Evolutionary conservation across 2,113 vertebrate species (phyloP).

Genomic region (Phycodurus eques): DNA sequence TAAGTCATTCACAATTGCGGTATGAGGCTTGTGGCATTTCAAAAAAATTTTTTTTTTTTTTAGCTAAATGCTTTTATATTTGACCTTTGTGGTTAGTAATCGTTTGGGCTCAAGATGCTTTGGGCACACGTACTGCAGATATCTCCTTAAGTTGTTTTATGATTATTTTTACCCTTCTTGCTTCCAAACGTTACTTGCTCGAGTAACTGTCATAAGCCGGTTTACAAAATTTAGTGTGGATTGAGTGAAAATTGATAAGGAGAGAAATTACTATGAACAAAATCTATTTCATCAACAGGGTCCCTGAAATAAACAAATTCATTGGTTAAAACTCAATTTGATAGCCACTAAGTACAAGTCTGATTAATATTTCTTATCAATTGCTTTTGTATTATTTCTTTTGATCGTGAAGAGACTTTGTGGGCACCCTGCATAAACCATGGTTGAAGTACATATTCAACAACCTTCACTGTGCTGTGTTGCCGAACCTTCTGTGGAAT

Average conservation of each 20-base stretch:
- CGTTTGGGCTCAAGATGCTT: not conserved
- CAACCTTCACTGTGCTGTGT: constrained; percentile 14
- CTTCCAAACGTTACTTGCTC: too few relatives aligned
- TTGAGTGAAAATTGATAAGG: too few relatives aligned
- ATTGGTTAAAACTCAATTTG: not conserved
- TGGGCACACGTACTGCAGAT: not conserved
- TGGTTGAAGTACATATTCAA: constrained; percentile 1
- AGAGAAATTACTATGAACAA: too few relatives aligned
- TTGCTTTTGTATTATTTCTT: not conserved
- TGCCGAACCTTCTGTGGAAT: constrained; percentile 49
- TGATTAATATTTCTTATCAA: not conserved
- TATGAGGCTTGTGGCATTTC: not conserved
- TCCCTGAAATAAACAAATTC: too few relatives aligned
- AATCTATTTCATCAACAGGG: too few relatives aligned
- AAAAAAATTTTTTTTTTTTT: not conserved
- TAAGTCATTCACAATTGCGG: not conserved
- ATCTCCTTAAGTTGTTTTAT: not conserved
- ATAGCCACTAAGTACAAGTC: not conserved
- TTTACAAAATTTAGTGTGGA: too few relatives aligned
- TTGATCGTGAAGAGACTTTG: not conserved
- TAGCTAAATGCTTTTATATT: not conserved
- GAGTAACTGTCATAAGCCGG: too few relatives aligned
- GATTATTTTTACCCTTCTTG: not conserved
- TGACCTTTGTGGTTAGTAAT: not conserved
- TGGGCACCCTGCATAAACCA: not conserved